A percentile compares a stretch with the other conserved stretches of the same genome.
Evolutionary conservation across 2,113 vertebrate genomes (phyloP).

Genomic region (Rhinoptilus africanus): DNA sequence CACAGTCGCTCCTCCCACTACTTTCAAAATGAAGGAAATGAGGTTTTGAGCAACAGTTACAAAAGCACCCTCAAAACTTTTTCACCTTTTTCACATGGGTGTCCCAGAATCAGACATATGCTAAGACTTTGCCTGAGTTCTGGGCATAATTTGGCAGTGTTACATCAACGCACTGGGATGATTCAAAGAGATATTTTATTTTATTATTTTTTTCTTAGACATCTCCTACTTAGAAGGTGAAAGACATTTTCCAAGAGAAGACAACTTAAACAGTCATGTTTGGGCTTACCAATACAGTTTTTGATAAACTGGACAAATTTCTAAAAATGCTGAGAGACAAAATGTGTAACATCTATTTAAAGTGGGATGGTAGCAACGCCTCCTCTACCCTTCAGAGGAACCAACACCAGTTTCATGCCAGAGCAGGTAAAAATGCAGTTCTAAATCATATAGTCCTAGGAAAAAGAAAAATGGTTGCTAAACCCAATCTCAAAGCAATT

Average conservation of each 20-base stretch:
- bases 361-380: not conserved
- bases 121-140: not conserved
- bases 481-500: not conserved
- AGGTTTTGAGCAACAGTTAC: constrained; percentile 35
- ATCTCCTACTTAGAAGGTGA: not conserved
- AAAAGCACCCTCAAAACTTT: not conserved
- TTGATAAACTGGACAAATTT: not conserved
- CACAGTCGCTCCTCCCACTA: not conserved
- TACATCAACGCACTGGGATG: not conserved
- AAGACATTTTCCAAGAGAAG: not conserved
- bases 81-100: not conserved
- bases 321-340: not conserved
- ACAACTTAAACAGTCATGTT: not conserved
- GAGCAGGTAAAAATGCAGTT: not conserved
- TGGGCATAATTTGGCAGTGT: not conserved
- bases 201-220: not conserved
- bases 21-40: constrained; percentile 17
- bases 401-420: not conserved
- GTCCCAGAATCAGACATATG: not conserved
- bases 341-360: not conserved
- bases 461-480: not conserved
- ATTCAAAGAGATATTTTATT: not conserved
- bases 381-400: not conserved
- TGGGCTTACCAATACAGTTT: not conserved
- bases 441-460: not conserved